phyloP scores from a whole-genome alignment of 2,797 vertebrate genomes.

The Girardinus metallicus region DNA sequence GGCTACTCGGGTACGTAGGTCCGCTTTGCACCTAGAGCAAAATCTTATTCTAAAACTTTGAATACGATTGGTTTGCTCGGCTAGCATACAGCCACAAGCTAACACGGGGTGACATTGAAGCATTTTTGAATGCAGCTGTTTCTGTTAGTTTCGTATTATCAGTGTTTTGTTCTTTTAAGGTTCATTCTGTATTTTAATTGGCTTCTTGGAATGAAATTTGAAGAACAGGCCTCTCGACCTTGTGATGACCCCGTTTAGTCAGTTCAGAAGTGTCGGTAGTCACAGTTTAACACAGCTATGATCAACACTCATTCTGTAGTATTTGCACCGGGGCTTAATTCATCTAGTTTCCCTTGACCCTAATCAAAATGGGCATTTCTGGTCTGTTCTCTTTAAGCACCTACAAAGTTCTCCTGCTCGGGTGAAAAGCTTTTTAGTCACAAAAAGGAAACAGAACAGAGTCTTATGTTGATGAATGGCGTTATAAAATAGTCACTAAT shows the following conservation, averaged over 20 bases:
- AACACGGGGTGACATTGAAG: slow-evolving; percentile 65
- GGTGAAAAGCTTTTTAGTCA: neutral
- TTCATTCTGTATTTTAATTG: neutral
- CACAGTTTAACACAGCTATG: slow-evolving; percentile 34
- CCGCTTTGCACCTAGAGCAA: fast-evolving
- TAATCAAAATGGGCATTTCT: neutral
- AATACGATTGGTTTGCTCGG: fast-evolving
- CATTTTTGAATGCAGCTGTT: neutral
- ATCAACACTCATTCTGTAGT: neutral
- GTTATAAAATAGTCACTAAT: neutral
- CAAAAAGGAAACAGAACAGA: neutral
- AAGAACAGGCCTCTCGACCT: slow-evolving; percentile 63
- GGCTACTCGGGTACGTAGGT: slow-evolving; percentile 66
- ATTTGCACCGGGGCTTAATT: neutral
- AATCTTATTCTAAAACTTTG: neutral
- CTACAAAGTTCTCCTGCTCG: neutral
- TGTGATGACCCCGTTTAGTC: slow-evolving; percentile 69
- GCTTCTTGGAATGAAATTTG: neutral
- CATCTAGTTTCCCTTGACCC: neutral
- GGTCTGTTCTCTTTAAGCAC: neutral
- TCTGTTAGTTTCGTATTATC: neutral
- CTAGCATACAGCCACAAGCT: slow-evolving; percentile 8
- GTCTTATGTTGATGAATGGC: neutral
- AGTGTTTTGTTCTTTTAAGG: fast-evolving
- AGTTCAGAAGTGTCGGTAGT: slow-evolving; percentile 40